Evolutionary conservation across 2,113 vertebrate genomes (phyloP), one percentile per base, ranked within the genome.

Genomic region (Oreocharis arfaki): DNA sequence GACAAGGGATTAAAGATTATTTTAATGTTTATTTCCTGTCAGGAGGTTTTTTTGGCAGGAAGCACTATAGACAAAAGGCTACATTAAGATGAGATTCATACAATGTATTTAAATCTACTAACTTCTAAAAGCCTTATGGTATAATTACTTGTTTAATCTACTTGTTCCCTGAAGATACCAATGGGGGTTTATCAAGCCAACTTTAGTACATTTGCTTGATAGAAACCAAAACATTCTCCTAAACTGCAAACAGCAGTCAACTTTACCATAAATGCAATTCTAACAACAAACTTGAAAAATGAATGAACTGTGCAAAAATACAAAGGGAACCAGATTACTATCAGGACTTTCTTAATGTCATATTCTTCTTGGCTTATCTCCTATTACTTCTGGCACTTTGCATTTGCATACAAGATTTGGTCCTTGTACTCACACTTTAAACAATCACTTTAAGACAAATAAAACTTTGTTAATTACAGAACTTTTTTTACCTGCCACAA

Each of bases 11-110:
- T 98, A 98, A 98, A 98, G 98, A 98, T 98, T 98, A 98, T 98
- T 98, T 98, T 98, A 98, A 98, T 98, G 98, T 98, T 98, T 98
- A 98, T 98, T 98, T 98, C 97, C 97, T 98, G 97, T 98, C 98
- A 98, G 96, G 97, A 98, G 97, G 96, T 97, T 96, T 97, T 98
- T 97, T 97, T 97, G 98, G 98, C 97, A 98, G 97, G 98, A 98
- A 98, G 96, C 94, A 90, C 94, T 70, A 61, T 52, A 98, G 97
- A 98, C 97, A 97, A 97, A 97, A 97, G 93, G 95, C 97, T 97
- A 93, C 67, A 94, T 96, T 97, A 97, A 97, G 97, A 96, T 93
- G 96, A 98, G 96, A 97, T 97, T 97, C 98, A 96, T 94, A 96
- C 83, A 93, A 67, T 75, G 90, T 97, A 98, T 98, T 98, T 98